phyloP scores from a whole-genome alignment of 1,140 invertebrate species.

The Halyomorpha halys region DNA sequence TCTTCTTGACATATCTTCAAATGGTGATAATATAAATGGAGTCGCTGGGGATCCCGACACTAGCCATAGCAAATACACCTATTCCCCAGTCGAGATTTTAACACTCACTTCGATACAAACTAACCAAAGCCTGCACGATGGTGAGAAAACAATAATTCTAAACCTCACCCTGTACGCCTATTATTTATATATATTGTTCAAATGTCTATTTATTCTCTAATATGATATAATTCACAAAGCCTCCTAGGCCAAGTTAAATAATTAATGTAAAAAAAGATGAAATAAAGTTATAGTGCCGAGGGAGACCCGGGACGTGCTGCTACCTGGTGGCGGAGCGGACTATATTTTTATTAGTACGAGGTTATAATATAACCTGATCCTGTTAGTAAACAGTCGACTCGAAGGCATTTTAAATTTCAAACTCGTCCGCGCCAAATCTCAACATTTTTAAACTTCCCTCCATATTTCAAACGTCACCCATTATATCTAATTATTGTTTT shows the following conservation, averaged over 20 bases:
- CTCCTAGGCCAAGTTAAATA: too few species aligned
- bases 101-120: background rate
- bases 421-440: background rate
- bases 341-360: background rate
- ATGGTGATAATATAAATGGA: background rate
- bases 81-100: background rate
- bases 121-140: too few species aligned
- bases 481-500: too few species aligned
- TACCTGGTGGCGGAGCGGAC: background rate
- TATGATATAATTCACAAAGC: too few species aligned
- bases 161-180: too few species aligned
- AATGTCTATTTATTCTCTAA: too few species aligned
- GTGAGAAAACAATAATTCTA: too few species aligned
- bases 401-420: constrained; percentile 9
- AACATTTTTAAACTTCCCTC: background rate
- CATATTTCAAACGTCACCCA: too few species aligned
- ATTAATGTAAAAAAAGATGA: too few species aligned
- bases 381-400: constrained; percentile 15
- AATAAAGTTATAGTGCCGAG: too few species aligned
- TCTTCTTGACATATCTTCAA: background rate
- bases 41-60: background rate
- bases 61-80: background rate
- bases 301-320: background rate
- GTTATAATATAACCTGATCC: constrained; percentile 12
- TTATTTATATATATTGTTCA: too few species aligned